Evolutionary conservation across 2,888 invertebrate species (phyloP).

Genomic region (Phragmatobia fuliginosa): DNA sequence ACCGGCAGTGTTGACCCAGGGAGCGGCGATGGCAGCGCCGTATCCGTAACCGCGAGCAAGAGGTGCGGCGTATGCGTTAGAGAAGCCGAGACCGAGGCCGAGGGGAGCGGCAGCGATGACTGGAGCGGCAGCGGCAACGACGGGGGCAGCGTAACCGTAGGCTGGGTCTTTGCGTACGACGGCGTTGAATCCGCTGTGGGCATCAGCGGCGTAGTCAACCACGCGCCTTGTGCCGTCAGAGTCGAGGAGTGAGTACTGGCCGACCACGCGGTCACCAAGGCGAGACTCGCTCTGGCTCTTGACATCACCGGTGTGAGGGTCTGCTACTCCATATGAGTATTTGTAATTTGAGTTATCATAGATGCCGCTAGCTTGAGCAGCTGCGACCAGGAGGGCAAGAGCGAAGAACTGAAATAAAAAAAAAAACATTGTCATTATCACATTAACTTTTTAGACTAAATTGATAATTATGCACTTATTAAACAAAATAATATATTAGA

Average conservation of each 20-base stretch:
- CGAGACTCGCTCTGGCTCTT: conserved; percentile 88
- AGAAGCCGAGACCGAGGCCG: conserved; percentile 46
- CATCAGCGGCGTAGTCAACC: conserved; percentile 87
- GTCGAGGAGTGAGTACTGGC: conserved; percentile 83
- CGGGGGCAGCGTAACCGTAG: conserved; percentile 66
- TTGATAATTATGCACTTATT: background rate
- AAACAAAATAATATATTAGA: background rate
- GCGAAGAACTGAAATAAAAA: conserved; percentile 71
- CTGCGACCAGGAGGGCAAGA: conserved; percentile 78
- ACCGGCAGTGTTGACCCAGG: conserved; percentile 41
- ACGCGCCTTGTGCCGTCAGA: conserved; percentile 88
- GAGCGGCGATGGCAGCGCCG: conserved; percentile 68
- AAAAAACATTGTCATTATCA: background rate
- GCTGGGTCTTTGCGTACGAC: conserved; percentile 83
- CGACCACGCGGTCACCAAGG: conserved; percentile 87
- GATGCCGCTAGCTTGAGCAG: conserved; percentile 75
- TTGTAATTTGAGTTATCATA: conserved; percentile 78
- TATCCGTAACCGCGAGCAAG: conserved; percentile 44
- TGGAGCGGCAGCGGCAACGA: conserved; percentile 61
- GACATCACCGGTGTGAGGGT: conserved; percentile 82
- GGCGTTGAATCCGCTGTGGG: conserved; percentile 86
- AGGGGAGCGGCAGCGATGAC: conserved; percentile 52
- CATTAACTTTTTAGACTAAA: background rate
- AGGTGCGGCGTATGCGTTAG: conserved; percentile 45
- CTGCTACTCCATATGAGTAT: conserved; percentile 81